Evolutionary conservation across 2,113 vertebrate genomes (phyloP), one percentile per base, ranked within the genome.

Genomic region (Polyodon spathula): DNA sequence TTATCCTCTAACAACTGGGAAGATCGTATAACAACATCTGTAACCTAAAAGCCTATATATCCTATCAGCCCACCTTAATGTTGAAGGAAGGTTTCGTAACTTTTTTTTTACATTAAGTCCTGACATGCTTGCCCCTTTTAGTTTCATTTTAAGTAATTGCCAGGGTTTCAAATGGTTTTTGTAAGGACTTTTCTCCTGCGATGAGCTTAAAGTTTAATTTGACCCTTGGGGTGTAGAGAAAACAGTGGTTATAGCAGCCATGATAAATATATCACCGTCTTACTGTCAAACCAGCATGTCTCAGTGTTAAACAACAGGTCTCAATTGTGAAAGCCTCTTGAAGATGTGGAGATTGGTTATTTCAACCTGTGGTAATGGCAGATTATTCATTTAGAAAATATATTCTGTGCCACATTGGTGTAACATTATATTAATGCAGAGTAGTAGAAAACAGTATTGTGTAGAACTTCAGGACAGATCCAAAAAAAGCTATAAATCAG

Each of bases 141-240:
- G 56, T 56, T 48, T 52, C 56, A 44, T 37, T 56, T 37, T 4
- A 38, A 8, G 15, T 60, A 40, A 56, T 48, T 50, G 53, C 37
- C 51, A 60, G 58, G 51, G 7, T 48, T 16, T 56, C 53, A 48
- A 40, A 27, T 14, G 56, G 14, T 56, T 54, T 60, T 9, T 10
- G 40, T 38, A 17, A 37, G 9, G n/a, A 40, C 58, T 10, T 54
- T 40, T 41, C 53, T 54, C 42, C 11, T 17, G 15, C 40, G 58
- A 65, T 37, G 51, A 56, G 37, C 37, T 10, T 65, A 55, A 27
- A 55, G 63, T 56, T 63, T 63, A 63, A 40, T 54, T 42, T 37
- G 53, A 56, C 59, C 53, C 64, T 17, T 10, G 8, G 64, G 58
- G 59, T 4, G 16, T 14, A 40, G 43, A 37, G 57, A 59, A 51